These are phyloP conservation scores for Mionectes olivaceus DNA, from an alignment of 2,797 vertebrate species.

Conservation along the genomic window DNA sequence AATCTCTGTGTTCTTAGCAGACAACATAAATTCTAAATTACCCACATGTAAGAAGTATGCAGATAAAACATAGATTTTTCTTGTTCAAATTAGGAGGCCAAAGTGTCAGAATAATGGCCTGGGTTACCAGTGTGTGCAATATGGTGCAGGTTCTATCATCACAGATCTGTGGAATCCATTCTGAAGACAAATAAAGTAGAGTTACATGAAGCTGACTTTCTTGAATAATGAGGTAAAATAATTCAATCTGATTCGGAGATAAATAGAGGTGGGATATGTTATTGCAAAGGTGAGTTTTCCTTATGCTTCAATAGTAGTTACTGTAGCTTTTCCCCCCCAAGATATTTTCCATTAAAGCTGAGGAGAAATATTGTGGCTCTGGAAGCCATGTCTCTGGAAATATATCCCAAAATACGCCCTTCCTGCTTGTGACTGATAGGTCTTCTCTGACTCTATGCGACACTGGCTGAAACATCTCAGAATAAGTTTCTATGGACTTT, in stretches of 20 bases:
- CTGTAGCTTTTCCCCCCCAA: neutral
- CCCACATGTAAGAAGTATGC: neutral
- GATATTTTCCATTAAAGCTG: neutral
- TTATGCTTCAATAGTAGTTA: neutral
- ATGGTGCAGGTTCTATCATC: accelerated
- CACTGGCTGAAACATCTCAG: neutral
- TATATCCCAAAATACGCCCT: neutral
- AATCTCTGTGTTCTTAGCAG: constrained; percentile 6
- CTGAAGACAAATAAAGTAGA: neutral
- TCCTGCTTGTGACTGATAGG: neutral
- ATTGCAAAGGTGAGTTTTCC: neutral
- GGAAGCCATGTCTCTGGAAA: neutral
- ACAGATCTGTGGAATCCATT: neutral
- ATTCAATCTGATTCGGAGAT: neutral
- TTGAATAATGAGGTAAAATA: neutral
- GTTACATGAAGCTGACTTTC: neutral
- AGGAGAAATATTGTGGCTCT: neutral
- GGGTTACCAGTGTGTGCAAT: neutral
- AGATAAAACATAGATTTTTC: neutral
- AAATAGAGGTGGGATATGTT: neutral
- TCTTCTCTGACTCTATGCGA: neutral
- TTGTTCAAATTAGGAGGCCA: neutral
- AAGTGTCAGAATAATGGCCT: neutral
- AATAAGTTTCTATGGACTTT: neutral
- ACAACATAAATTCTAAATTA: neutral